Evolutionary conservation across 2,888 invertebrate genomes (phyloP), one percentile per base, ranked within the genome.

Genomic region (Acleris holmiana): DNA sequence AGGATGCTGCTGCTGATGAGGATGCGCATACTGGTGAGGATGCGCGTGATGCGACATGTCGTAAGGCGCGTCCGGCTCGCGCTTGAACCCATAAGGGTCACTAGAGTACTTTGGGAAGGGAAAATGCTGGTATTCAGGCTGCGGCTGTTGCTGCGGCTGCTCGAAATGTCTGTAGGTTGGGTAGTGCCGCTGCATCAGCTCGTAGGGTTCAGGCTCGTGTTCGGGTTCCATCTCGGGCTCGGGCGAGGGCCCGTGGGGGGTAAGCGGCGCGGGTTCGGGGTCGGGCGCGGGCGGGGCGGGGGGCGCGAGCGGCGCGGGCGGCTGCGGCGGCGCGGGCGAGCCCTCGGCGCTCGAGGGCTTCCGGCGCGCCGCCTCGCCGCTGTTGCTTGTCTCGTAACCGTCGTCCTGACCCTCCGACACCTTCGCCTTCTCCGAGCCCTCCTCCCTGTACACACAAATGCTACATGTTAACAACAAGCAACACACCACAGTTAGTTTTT

Each of bases 341-440:
- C 72, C 75, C 74, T 76, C 77, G 58, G 78, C 74, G 73, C 78
- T 77, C 66, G 75, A 75, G 70, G 75, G 75, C 84, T 89, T 89
- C 80, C 89, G 88, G 73, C 91, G 91, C 85, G 88, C 83, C 83
- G 86, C 88, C 86, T 92, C 91, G 80, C 92, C 94, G 79, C 94
- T 94, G 75, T 94, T 96, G 90, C 97, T 96, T 76, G 97, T 97
- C 93, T 97, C 97, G 93, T 97, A 97, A 73, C 97, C 97, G 93
- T 97, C 97, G 93, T 97, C 97, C 81, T 96, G 95, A 79, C 95
- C 95, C 92, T 97, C 97, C 79, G 95, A 94, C 80, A 87, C 84
- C 84, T 88, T 91, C 82, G 91, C 88, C 91, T 94, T 91, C 76
- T 90, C 91, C 71, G 84, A 84, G 79, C 85, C 91, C 83, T 90